phyloP scores from a whole-genome alignment of 2,113 vertebrate species.

The Proterorhinus semilunaris region DNA sequence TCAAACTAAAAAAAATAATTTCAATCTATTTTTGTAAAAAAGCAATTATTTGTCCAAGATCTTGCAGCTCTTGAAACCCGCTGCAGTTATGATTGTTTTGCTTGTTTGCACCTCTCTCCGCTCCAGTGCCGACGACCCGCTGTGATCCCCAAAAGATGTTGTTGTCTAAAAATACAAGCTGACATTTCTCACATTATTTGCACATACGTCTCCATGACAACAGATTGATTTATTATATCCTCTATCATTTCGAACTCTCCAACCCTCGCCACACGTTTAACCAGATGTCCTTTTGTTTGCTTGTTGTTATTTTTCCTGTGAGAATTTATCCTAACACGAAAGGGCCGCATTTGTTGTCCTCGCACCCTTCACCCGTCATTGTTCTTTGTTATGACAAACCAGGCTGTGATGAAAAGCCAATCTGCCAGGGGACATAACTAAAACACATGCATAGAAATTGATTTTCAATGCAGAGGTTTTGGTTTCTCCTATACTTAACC shows the following conservation, averaged over 20 bases:
- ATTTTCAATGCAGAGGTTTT: constrained; percentile 57
- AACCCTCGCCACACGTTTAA: constrained; percentile 4
- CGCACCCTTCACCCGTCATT: constrained; percentile 6
- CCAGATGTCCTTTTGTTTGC: background rate
- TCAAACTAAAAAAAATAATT: too few species aligned
- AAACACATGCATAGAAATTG: constrained; percentile 47
- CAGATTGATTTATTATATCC: constrained; percentile 58
- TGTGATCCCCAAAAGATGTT: constrained; percentile 77
- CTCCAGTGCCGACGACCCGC: constrained; percentile 80
- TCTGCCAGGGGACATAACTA: constrained; percentile 55
- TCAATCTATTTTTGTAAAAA: too few species aligned
- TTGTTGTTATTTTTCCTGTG: background rate
- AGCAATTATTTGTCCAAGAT: too few species aligned
- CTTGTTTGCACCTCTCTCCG: constrained; percentile 33
- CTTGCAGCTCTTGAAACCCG: background rate
- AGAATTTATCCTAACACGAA: constrained; percentile 2
- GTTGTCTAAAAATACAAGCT: constrained; percentile 81
- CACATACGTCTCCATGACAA: constrained; percentile 84
- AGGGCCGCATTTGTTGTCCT: constrained; percentile 6
- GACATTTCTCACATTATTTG: constrained; percentile 79
- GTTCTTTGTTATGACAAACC: constrained; percentile 41
- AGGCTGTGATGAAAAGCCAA: constrained; percentile 25
- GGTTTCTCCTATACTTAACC: constrained; percentile 20
- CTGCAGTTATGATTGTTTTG: constrained; percentile 8
- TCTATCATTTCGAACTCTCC: constrained; percentile 19